Evolutionary conservation across 2,113 vertebrate species (phyloP).

Genomic region (Gambusia holbrooki): DNA sequence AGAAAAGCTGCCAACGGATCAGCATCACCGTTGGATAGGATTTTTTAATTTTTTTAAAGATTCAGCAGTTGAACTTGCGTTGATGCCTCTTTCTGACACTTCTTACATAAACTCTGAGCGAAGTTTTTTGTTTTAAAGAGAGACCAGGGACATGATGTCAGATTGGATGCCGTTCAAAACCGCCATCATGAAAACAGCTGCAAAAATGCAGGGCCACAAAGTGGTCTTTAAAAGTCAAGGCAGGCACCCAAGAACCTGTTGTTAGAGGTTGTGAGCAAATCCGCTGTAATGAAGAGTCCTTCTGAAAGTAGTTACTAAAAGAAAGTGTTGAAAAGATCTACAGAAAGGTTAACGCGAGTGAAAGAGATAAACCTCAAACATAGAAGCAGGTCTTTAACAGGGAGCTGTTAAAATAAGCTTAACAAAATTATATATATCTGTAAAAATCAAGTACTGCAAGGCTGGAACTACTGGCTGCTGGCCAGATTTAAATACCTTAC

Average conservation of each 20-base stretch:
- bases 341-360: background rate
- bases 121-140: constrained; percentile 14
- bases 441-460: background rate
- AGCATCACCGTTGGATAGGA: background rate
- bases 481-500: too few relatives aligned
- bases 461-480: too few relatives aligned
- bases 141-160: constrained; percentile 30
- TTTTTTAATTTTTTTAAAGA: constrained; percentile 3
- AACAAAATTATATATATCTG: background rate
- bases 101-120: constrained; percentile 12
- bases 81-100: constrained; percentile 11
- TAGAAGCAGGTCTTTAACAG: background rate
- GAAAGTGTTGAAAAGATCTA: background rate
- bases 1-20: constrained; percentile 12
- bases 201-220: constrained; percentile 11
- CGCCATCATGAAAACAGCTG: constrained; percentile 43
- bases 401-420: background rate
- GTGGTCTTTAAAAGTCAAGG: constrained; percentile 22
- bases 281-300: background rate
- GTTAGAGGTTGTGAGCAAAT: constrained; percentile 2
- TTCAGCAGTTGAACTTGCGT: constrained; percentile 7
- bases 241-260: background rate
- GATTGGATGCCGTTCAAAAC: constrained; percentile 18
- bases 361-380: background rate
- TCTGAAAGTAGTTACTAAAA: background rate